Base-by-base conservation (phyloP, 2,797 vertebrate genomes). In the Galago senegalensis region DNA sequence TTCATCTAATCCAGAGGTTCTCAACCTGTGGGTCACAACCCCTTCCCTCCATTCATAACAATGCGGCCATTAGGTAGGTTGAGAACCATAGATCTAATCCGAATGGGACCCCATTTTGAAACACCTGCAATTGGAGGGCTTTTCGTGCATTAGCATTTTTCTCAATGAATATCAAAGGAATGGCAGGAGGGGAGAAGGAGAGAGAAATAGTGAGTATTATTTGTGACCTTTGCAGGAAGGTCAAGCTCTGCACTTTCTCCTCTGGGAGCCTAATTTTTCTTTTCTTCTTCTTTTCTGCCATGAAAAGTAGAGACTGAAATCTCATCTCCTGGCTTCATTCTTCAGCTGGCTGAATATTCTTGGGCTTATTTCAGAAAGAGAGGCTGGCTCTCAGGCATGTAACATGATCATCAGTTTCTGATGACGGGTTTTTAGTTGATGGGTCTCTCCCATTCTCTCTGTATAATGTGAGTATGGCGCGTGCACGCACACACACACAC, bases 201-300 rank as follows among this genome's bases (percentile, higher is more conserved):
- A 20, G 23, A 25, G 20, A 63, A 63, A 61, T 18, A 60, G n/a
- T 43, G 17, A 21, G 21, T 82, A 16, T 43, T 21, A 9, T 37
- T 43, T 34, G 7, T 34, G 20, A 29, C 7, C 43, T 91, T 67
- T 81, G 16, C 16, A 67, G 73, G 12, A 87, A 14, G 83, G 67
- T 25, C 34, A 34, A 61, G 73, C 29, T 79, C 25, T 34, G 3
- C 20, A 58, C 9, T 72, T 95, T 80, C 63, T 91, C 60, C 73
- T 83, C 49, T 94, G 34, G 31, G 77, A 87, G 53, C 85, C 58
- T 63, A 67, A 53, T 88, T 63, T 29, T 10, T 72, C 2, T 79
- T 91, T 92, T 58, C 29, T 72, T 77, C 81, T 79, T 31, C 80
- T 72, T 91, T 88, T 58, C 56, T 84, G 2, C 83, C 77, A 34